Evolutionary conservation across 64 coral and sea anemone species (phyloP).

Genomic region (Pachyseris speciosa): DNA sequence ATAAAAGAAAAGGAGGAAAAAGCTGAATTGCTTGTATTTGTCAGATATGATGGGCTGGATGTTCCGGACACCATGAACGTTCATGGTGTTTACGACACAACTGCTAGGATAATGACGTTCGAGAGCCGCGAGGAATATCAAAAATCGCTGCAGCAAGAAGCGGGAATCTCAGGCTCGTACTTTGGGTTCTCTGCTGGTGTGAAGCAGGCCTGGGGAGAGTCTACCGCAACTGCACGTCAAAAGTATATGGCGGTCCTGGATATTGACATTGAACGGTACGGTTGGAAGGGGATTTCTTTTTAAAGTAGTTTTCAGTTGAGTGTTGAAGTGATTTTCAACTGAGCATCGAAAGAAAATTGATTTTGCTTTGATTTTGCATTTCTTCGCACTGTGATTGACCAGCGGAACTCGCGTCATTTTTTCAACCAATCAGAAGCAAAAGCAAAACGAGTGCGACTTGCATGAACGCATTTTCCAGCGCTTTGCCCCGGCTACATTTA

Average conservation of each 20-base stretch:
- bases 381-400: too few relatives aligned
- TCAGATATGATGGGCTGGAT: constrained; percentile 43
- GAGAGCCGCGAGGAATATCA: constrained; percentile 28
- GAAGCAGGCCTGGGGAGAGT: constrained; percentile 22
- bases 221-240: background rate
- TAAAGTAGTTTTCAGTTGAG: too few relatives aligned
- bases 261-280: constrained; percentile 27
- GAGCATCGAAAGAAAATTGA: too few relatives aligned
- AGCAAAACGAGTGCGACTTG: too few relatives aligned
- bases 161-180: constrained; percentile 32
- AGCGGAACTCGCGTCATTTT: too few relatives aligned
- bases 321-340: too few relatives aligned
- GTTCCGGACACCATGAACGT: constrained; percentile 67
- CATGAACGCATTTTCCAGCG: too few relatives aligned
- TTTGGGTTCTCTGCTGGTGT: constrained; percentile 57
- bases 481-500: too few relatives aligned
- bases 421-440: too few relatives aligned
- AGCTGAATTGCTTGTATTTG: background rate
- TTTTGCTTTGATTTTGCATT: too few relatives aligned
- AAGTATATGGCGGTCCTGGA: constrained; percentile 17
- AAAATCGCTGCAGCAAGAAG: constrained; percentile 5
- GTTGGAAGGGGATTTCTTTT: background rate
- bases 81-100: constrained; percentile 60
- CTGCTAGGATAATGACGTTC: constrained; percentile 15
- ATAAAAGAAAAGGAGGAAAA: background rate